Conservation (phyloP, 2,888 invertebrate genomes). For the Hipparchia semele region DNA sequence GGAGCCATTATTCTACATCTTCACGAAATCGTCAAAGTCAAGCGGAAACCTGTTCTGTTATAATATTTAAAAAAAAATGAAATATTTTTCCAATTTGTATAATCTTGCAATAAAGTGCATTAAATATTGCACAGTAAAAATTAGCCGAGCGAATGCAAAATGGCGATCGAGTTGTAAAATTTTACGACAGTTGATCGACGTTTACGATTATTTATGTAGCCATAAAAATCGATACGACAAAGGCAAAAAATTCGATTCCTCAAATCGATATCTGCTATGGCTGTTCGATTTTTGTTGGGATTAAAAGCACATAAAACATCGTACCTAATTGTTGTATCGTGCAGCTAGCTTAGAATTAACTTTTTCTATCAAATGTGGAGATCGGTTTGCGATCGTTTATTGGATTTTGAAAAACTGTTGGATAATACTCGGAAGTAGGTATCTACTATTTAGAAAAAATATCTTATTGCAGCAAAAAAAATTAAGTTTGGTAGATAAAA, state of each 20-base stretch:
- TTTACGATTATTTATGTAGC: slow-evolving; percentile 33
- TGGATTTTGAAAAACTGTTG: too few relatives aligned
- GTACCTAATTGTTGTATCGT: background rate
- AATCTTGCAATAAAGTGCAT: slow-evolving; percentile 23
- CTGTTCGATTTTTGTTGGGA: background rate
- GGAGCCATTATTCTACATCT: too few relatives aligned
- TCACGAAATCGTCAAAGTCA: background rate
- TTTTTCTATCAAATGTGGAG: too few relatives aligned
- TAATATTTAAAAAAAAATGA: background rate
- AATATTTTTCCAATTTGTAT: slow-evolving; percentile 14
- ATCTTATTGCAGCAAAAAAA: too few relatives aligned
- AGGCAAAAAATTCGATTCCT: background rate
- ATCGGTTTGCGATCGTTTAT: too few relatives aligned
- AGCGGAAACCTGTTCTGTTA: background rate
- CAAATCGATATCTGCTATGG: slow-evolving; percentile 4
- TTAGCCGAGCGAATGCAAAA: slow-evolving; percentile 23
- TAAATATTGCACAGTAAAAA: slow-evolving; percentile 23
- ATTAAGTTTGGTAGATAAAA: too few relatives aligned
- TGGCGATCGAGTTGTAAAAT: slow-evolving; percentile 26
- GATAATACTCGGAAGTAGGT: too few relatives aligned
- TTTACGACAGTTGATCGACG: slow-evolving; percentile 35
- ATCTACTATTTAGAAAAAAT: too few relatives aligned
- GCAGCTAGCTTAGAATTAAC: background rate
- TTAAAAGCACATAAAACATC: background rate
- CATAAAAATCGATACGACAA: slow-evolving; percentile 29